Evolutionary conservation across 2,888 invertebrate genomes (phyloP).

Genomic region (Kuschelorhynchus macadamiae): DNA sequence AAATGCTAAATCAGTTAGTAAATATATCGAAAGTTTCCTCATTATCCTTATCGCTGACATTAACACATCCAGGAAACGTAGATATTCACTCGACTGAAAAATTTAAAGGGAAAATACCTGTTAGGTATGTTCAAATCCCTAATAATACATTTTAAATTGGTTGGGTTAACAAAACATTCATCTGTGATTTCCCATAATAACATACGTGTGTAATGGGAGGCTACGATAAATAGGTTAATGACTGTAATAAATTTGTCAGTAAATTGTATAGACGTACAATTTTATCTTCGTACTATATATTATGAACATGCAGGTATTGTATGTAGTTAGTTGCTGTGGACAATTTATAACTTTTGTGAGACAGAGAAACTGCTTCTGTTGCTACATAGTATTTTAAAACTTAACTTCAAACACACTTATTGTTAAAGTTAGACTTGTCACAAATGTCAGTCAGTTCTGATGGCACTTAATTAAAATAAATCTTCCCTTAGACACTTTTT

Average conservation of each 20-base stretch:
- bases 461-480: too few relatives aligned
- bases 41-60: too few relatives aligned
- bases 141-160: constrained; percentile 7
- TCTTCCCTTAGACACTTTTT: too few relatives aligned
- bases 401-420: too few relatives aligned
- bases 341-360: background rate
- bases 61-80: background rate
- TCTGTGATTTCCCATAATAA: constrained; percentile 8
- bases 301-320: background rate
- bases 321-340: background rate
- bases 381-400: too few relatives aligned
- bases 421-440: too few relatives aligned
- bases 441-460: too few relatives aligned
- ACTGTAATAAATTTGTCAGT: constrained; percentile 10
- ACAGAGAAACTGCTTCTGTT: too few relatives aligned
- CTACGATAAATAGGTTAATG: constrained; percentile 4
- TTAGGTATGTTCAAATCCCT: background rate
- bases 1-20: too few relatives aligned
- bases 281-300: background rate
- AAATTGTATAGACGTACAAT: background rate
- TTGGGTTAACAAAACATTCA: constrained; percentile 6
- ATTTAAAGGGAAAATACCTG: background rate
- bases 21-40: too few relatives aligned
- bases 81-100: background rate
- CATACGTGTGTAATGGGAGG: background rate